Evolutionary conservation across 1,140 invertebrate genomes (phyloP), one percentile per base, ranked within the genome.

Genomic region (Leptoteleia sp.): DNA sequence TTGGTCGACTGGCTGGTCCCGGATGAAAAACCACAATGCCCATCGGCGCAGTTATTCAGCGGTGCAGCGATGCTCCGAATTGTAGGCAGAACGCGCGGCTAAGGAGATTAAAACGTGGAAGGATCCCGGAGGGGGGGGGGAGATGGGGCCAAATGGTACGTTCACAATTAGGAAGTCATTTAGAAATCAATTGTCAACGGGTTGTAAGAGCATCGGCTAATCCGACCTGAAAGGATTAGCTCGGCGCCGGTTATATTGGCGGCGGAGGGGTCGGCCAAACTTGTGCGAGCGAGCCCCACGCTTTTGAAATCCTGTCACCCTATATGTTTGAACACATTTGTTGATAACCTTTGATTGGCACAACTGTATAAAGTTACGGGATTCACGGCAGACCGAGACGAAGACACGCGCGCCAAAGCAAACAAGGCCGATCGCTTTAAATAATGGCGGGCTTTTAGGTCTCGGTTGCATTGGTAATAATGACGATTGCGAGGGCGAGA

Each of bases 311-410:
- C 70, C 62, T 83, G 85, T 85, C 83, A 87, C 83, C 83, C 86
- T 87, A 87, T 85, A 87, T 88, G 86, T 89, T 89, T 89, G 83
- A 88, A 89, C 87, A 89, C 84, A 87, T 88, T 89, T 89, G 85
- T 87, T 87, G 86, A 89, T 87, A 86, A 87, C 86, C 86, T 84
- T 86, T 85, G 80, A 80, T 83, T 77, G 75, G 76, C 79, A 76
- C 76, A 55, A 71, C 62, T 73, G 82, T 82, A 87, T 87, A 71
- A 61, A 80, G 78, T 87, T 87, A 87, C 86, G 62, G 45, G 83
- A 76, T 79, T 75, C 67, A 40, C 25, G 35, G 22, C 3, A 19
- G 16, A 5, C 43, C 33, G 17, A 57, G 31, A 61, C n/a, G 27
- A 9, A 52, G 11, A 64, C 25, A 11, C 19, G 48, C 48, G 48